Percentiles rank a stretch among this genome's conserved stretches.
Evolutionary conservation across 2,888 invertebrate genomes (phyloP).

Genomic region (Onthophagus sagittarius): DNA sequence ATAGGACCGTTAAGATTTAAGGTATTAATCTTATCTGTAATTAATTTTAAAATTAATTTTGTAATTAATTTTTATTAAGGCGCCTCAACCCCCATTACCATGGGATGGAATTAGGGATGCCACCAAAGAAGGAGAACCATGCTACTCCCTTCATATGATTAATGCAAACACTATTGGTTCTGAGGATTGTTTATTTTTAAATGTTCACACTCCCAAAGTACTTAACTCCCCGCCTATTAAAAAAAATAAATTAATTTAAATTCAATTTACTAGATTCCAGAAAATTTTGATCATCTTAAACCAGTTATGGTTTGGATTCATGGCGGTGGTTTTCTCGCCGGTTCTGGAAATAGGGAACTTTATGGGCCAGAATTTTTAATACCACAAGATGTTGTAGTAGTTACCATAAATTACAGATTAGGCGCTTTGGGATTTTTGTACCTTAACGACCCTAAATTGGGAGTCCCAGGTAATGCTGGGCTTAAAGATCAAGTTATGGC

Average conservation of each 20-base stretch:
- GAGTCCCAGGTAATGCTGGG: conserved; percentile 54
- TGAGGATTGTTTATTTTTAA: conserved; percentile 49
- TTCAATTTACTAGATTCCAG: conserved; percentile 12
- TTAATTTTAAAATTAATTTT: conserved; percentile 9
- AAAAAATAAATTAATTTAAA: conserved; percentile 5
- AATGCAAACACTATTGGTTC: conserved; percentile 46
- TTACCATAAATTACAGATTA: conserved; percentile 42
- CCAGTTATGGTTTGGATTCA: conserved; percentile 50
- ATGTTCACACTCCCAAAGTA: conserved; percentile 41
- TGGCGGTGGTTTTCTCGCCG: conserved; percentile 46
- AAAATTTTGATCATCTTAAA: conserved; percentile 7
- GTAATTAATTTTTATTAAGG: conserved; percentile 35
- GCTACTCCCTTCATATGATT: conserved; percentile 42
- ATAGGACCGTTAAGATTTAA: conserved; percentile 43
- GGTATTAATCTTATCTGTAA: conserved; percentile 29
- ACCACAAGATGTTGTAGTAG: conserved; percentile 43
- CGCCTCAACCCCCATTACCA: conserved; percentile 41
- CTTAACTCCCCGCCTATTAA: conserved; percentile 7
- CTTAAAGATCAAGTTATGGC: conserved; percentile 54
- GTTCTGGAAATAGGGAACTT: conserved; percentile 40
- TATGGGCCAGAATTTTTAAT: conserved; percentile 45
- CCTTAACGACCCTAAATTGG: conserved; percentile 47
- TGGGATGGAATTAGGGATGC: conserved; percentile 45
- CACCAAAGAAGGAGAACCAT: conserved; percentile 39
- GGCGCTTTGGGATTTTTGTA: conserved; percentile 47